Base-by-base conservation (phyloP, 1,140 invertebrate species). In the Reticulitermes speratus region DNA sequence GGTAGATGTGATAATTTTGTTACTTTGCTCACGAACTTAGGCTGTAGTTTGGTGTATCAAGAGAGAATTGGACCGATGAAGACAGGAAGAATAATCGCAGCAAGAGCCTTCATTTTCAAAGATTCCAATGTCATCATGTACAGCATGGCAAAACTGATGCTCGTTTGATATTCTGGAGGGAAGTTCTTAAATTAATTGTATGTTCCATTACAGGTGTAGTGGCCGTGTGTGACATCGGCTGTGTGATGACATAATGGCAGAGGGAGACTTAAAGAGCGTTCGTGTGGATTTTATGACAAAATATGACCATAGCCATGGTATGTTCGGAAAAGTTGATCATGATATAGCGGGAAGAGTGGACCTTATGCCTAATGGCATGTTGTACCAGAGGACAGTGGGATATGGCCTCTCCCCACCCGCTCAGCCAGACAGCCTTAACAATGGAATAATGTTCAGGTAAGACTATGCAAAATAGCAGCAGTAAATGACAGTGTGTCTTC, bases 361-460 rank as follows among this genome's bases (percentile, higher is more conserved):
- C 48, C 48, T 55, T 9, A 30, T 55, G 48, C 25, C 30, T 11
- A 48, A 52, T 7, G 16, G 84, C 14, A 25, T 83, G 21, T 83
- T 19, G 9, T 32, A n/a, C 82, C 82, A 44, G 45, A 44, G 0
- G 44, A 25, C 45, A 30, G 30, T 12, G 16, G 7, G 44, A 19
- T 30, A 55, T 30, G 48, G 12, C 84, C 84, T 12, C 44, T 30
- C 44, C 11, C 48, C 84, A 55, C 48, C 30, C 3, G 45, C 44
- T 19, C 84, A 6, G 9, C 84, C 84, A 25, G 65, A 75, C 65
- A 30, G 84, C 48, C 84, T 84, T 38, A 84, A 84, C 48, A 84
- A 84, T 45, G 84, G 84, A 38, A 55, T 84, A 23, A 84, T 84
- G 84, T 55, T 84, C 84, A 84, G 84, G 84, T 84, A 84, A 16